These are phyloP conservation scores for Petaurus breviceps DNA, from an alignment of 2,113 vertebrate species.

Conservation along the genomic window DNA sequence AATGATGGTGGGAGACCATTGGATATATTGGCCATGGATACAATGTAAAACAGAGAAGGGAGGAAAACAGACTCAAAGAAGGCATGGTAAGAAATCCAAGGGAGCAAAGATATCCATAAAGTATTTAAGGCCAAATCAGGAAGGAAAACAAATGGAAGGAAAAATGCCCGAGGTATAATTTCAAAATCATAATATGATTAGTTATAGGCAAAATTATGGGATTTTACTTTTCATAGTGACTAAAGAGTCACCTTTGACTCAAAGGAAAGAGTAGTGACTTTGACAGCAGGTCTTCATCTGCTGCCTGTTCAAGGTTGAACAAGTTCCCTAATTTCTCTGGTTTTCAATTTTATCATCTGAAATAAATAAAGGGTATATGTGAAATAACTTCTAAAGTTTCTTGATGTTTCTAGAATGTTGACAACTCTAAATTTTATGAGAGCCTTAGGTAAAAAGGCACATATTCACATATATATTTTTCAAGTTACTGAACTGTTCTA, in stretches of 20 bases:
- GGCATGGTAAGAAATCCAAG: not conserved
- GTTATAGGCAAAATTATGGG: not conserved
- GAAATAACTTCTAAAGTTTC: not conserved
- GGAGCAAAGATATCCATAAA: not conserved
- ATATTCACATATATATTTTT: not conserved
- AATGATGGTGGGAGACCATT: not conserved
- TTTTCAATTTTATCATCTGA: not conserved
- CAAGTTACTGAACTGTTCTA: not conserved
- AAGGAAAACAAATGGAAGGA: not conserved
- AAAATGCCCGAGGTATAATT: not conserved
- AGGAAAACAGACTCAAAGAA: not conserved
- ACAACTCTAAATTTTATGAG: not conserved
- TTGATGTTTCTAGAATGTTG: not conserved
- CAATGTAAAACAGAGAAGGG: not conserved
- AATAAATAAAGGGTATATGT: not conserved
- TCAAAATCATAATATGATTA: not conserved
- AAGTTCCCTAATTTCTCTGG: not conserved
- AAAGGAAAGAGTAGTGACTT: not conserved
- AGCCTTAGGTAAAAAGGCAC: not conserved
- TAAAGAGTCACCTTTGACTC: not conserved
- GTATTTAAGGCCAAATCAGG: not conserved
- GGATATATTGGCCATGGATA: not conserved
- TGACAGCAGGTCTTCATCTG: not conserved
- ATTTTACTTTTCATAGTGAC: not conserved
- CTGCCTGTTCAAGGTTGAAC: not conserved